A percentile compares a stretch with the other conserved stretches of the same genome.
These are phyloP conservation scores for Dusona sp. DNA, from an alignment of 2,888 invertebrate species.

Conservation along the genomic window DNA sequence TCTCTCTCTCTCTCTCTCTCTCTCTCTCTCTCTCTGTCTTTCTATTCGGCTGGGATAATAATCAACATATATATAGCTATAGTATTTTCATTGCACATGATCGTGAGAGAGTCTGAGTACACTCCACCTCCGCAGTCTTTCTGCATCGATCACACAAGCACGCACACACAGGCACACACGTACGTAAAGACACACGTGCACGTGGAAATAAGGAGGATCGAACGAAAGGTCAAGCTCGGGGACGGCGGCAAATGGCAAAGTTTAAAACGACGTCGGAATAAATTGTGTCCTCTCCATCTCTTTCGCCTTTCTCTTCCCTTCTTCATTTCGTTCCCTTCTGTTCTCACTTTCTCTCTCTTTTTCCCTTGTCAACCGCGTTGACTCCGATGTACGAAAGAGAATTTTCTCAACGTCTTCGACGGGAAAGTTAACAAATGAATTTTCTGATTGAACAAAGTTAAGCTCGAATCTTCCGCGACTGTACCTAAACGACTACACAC, in stretches of 20 bases:
- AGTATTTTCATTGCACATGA: constrained; percentile 28
- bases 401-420: neutral
- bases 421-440: constrained; percentile 42
- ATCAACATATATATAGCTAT: neutral
- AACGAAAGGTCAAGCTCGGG: constrained; percentile 65
- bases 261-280: constrained; percentile 59
- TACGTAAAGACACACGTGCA: neutral
- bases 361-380: neutral
- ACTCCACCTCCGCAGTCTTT: constrained; percentile 57
- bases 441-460: constrained; percentile 41
- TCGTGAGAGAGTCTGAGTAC: constrained; percentile 29
- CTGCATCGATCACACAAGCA: constrained; percentile 48
- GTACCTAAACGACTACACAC: neutral
- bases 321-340: neutral
- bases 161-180: neutral
- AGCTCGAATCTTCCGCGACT: neutral
- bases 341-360: neutral
- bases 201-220: constrained; percentile 24
- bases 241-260: constrained; percentile 63
- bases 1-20: neutral
- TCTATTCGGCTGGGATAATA: constrained; percentile 4
- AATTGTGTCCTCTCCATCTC: constrained; percentile 29
- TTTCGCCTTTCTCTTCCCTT: neutral
- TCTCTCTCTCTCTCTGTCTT: neutral
- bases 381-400: neutral